A percentile compares a stretch with the other conserved stretches of the same genome.
phyloP scores from a whole-genome alignment of 2,113 vertebrate genomes.

The Condylura cristata region DNA sequence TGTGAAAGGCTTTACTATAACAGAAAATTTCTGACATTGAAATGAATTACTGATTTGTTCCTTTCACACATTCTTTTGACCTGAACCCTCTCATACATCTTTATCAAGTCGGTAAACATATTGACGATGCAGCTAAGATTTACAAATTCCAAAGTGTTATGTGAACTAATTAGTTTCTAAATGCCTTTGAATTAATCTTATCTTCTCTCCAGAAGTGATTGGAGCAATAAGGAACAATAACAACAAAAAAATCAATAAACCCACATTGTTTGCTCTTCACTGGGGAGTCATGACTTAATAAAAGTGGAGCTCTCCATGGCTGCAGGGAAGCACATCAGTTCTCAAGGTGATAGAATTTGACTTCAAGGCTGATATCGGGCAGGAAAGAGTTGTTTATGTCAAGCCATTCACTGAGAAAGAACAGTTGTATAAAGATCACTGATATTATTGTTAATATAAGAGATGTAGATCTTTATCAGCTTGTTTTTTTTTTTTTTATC shows the following conservation, averaged over 20 bases:
- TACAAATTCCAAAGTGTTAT: constrained; percentile 11
- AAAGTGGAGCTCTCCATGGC: neutral
- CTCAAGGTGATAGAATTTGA: neutral
- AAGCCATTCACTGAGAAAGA: neutral
- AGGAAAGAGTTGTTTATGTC: neutral
- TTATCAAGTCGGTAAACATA: neutral
- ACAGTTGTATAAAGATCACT: neutral
- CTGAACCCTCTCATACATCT: neutral
- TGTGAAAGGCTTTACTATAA: constrained; percentile 38
- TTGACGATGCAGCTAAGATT: neutral
- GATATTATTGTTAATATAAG: neutral
- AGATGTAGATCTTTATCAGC: neutral
- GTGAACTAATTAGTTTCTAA: constrained; percentile 24
- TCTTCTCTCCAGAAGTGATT: neutral
- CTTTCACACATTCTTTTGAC: constrained; percentile 8
- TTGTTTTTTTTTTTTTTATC: neutral
- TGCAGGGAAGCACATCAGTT: neutral
- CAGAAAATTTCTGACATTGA: neutral
- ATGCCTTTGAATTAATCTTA: neutral
- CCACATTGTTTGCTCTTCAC: neutral
- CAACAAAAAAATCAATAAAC: neutral
- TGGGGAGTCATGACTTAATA: neutral
- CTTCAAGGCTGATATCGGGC: neutral
- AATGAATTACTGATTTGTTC: neutral
- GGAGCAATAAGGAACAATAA: neutral